Evolutionary conservation across 30 jellyfish, hydroid and myxozoan species (phyloP).

Genomic region (Morbakka virulenta): DNA sequence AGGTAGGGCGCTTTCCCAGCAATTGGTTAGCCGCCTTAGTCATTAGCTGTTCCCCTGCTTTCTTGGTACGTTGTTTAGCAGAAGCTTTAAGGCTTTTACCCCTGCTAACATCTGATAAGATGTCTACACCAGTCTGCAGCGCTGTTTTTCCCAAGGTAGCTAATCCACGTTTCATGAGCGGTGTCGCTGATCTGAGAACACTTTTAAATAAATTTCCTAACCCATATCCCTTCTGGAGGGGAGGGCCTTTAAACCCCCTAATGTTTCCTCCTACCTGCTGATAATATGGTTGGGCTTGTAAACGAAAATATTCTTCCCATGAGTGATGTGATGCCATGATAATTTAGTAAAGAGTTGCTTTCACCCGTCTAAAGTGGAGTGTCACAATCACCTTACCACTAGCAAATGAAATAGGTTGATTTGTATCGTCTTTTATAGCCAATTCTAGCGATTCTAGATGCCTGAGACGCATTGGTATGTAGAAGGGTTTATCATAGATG

Average conservation of each 20-base stretch:
- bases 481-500: conserved; percentile 1
- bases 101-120: not conserved
- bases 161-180: conserved; percentile 4
- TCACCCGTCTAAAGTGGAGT: conserved; percentile 9
- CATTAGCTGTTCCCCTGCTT: no score
- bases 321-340: not conserved
- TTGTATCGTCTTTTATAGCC: conserved; percentile 17
- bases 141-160: conserved; percentile 23
- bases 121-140: not conserved
- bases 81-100: not conserved
- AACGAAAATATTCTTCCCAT: not conserved
- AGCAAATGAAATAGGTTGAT: conserved; percentile 16
- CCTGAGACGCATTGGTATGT: not conserved
- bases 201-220: conserved; percentile 8
- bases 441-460: conserved; percentile 19
- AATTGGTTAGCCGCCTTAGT: no score
- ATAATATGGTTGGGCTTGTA: not conserved
- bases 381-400: conserved; percentile 3
- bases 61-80: conserved; percentile 1
- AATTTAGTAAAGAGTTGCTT: not conserved
- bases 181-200: not conserved
- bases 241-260: not conserved
- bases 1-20: no score
- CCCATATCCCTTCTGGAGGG: conserved; percentile 14
- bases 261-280: conserved; percentile 9